Conservation (phyloP, 2,888 invertebrate genomes). For the Epirrhoe alternata region DNA sequence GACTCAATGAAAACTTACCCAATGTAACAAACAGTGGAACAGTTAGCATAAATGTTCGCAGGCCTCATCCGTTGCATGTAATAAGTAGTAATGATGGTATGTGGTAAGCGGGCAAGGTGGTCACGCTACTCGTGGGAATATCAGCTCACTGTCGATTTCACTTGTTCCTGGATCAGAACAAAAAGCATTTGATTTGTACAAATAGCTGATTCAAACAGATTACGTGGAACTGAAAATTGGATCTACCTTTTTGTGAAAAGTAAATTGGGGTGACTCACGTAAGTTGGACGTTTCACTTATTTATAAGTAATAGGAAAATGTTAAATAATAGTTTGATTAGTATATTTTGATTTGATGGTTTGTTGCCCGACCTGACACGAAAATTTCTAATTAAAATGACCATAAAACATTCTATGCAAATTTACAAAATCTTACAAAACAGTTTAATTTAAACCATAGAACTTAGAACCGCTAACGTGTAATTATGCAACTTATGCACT, state of each 20-base stretch:
- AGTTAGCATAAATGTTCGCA: constrained; percentile 31
- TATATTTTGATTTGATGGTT: neutral
- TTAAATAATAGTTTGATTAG: neutral
- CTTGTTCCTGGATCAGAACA: constrained; percentile 22
- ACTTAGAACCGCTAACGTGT: constrained; percentile 6
- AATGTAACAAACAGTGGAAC: constrained; percentile 14
- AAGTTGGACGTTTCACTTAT: neutral
- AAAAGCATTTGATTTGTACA: constrained; percentile 10
- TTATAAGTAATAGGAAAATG: neutral
- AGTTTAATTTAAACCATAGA: neutral
- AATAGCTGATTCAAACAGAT: neutral
- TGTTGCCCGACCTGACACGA: neutral
- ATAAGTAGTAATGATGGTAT: constrained; percentile 46
- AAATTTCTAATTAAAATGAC: neutral
- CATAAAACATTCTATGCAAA: neutral
- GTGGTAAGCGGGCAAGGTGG: constrained; percentile 39
- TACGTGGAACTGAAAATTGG: neutral
- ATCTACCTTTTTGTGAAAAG: neutral
- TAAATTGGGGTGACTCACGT: neutral
- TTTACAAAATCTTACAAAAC: neutral
- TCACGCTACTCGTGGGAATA: constrained; percentile 56
- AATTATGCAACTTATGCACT: constrained; percentile 24
- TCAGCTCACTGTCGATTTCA: constrained; percentile 33
- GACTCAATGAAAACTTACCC: neutral
- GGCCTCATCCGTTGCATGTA: constrained; percentile 35